phyloP scores from a whole-genome alignment of 2,113 vertebrate species.

The Eudyptes chrysolophus region DNA sequence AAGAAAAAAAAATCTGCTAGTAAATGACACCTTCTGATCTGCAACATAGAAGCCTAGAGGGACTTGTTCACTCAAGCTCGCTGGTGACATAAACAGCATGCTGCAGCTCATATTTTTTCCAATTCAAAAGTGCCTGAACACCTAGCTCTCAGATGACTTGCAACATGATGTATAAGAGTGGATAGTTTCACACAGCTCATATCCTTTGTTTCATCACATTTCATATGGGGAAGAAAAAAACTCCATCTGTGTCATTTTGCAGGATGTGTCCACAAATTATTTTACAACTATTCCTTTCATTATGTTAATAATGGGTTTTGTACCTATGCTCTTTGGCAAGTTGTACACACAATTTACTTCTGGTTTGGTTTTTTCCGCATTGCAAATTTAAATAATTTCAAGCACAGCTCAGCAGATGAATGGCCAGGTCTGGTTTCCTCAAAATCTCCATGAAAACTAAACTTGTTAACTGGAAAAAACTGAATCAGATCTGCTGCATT shows the following conservation, averaged over 20 bases:
- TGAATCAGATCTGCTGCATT: background rate
- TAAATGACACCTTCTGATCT: conserved; percentile 11
- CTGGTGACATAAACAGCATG: conserved; percentile 2
- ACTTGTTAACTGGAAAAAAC: background rate
- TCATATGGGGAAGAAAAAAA: background rate
- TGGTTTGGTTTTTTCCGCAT: background rate
- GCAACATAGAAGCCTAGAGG: background rate
- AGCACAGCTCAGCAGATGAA: background rate
- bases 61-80: background rate
- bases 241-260: background rate
- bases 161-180: background rate
- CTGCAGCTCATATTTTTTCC: conserved; percentile 12
- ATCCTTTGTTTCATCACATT: background rate
- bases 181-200: background rate
- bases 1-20: background rate
- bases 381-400: conserved; percentile 6
- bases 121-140: conserved; percentile 6
- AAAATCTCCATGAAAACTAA: conserved; percentile 18
- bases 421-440: background rate
- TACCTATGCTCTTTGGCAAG: background rate
- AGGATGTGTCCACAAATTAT: background rate
- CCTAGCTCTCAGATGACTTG: background rate
- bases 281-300: conserved; percentile 6
- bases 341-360: background rate
- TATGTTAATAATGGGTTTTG: background rate